phyloP scores from a whole-genome alignment of 2,888 invertebrate genomes.

The Bombylius discolor region DNA sequence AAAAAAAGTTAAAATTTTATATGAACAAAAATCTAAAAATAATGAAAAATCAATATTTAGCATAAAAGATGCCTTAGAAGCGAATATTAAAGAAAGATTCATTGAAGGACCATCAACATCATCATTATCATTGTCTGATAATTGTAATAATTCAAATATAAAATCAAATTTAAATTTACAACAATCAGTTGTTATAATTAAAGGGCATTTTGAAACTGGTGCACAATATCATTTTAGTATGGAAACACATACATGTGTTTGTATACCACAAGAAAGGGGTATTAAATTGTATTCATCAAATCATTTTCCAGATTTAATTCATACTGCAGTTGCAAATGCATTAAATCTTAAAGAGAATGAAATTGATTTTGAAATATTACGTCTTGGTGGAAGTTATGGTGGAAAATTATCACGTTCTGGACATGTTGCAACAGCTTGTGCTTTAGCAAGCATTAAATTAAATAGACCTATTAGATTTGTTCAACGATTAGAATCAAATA shows the following conservation, averaged over 20 bases:
- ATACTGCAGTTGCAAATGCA: conserved; percentile 40
- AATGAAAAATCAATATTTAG: conserved; percentile 16
- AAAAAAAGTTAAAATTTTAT: conserved; percentile 41
- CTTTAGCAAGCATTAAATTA: conserved; percentile 48
- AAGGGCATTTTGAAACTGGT: conserved; percentile 41
- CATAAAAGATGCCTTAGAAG: neutral
- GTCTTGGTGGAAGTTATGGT: conserved; percentile 63
- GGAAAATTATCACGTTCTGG: conserved; percentile 50
- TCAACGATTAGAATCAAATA: conserved; percentile 56
- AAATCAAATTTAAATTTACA: neutral
- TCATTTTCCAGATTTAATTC: conserved; percentile 46
- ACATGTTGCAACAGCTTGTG: conserved; percentile 49
- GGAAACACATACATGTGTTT: conserved; percentile 52
- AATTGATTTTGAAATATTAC: neutral
- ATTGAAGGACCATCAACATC: too few species aligned
- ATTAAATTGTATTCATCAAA: conserved; percentile 47
- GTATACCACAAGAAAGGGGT: conserved; percentile 51
- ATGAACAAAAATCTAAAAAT: conserved; percentile 17
- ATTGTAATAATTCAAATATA: too few species aligned
- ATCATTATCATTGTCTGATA: too few species aligned
- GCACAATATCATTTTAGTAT: conserved; percentile 57
- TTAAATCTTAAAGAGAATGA: conserved; percentile 41
- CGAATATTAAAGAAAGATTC: conserved; percentile 23
- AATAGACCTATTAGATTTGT: conserved; percentile 57
- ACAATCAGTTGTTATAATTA: neutral